Base-by-base conservation (phyloP, 2,797 vertebrate genomes). In the Choloepus didactylus region DNA sequence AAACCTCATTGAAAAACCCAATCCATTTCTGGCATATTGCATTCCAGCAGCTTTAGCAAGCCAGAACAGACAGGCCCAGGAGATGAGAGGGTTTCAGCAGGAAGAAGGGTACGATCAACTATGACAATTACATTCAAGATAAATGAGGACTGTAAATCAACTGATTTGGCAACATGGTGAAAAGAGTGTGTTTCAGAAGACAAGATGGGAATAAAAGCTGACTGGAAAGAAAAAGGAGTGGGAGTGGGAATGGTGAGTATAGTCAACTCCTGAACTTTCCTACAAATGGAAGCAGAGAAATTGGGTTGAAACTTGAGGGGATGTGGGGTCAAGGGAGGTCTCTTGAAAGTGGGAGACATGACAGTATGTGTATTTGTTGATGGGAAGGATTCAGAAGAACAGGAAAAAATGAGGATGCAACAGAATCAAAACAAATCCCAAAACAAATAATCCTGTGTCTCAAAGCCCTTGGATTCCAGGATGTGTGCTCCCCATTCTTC, bases 111-210 rank as follows among this genome's bases (percentile, higher is more conserved):
- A 0, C 44, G 31, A 25, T 10, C 70, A 41, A 3, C 29, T 3
- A 0, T 3, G 51, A 56, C 62, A 38, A 8, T 27, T 12, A 14
- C 46, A 25, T 0, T 9, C 31, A 16, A 27, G 21, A 9, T 11
- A 16, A 2, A 31, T n/a, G 46, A 91, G 14, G 27, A 11, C 31
- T 3, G 25, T 0, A 16, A 4, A 0, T 16, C 19, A 31, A 0
- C 44, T 54, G 70, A 51, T 76, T 10, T 49, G 66, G 66, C 21
- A 59, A 41, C 12, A 23, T 6, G 62, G n/a, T 23, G 27, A 62
- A 87, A 75, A 69, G 62, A 18, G 46, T n/a, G 44, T 66, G 85
- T 95, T 88, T 60, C 80, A 76, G 59, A 77, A 35, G 3, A 25
- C 21, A 38, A 0, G 2, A 44, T 23, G n/a, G 72, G 27, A 46